Evolutionary conservation across 2,888 invertebrate species (phyloP).

Genomic region (Rotaria macrura): DNA sequence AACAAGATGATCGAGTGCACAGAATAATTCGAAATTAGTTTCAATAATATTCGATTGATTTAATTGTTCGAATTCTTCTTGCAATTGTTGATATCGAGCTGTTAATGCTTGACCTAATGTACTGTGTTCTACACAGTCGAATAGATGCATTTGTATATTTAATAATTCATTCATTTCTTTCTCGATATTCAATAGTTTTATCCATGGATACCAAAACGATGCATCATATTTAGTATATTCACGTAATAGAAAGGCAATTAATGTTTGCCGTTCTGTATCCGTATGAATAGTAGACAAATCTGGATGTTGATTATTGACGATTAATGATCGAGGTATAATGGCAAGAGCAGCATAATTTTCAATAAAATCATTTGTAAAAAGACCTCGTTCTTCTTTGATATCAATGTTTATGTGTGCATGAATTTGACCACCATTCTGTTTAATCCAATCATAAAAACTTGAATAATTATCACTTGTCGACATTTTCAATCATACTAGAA

Average conservation of each 20-base stretch:
- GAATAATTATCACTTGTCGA: background rate
- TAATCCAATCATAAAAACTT: background rate
- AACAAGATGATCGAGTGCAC: background rate
- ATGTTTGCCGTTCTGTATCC: background rate
- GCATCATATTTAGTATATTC: background rate
- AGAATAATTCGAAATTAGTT: background rate
- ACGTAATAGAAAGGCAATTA: background rate
- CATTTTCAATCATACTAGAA: background rate
- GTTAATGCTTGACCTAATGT: background rate
- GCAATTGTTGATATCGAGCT: background rate
- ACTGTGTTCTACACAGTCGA: background rate
- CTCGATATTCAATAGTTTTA: background rate
- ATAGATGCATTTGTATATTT: background rate
- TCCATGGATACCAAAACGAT: background rate
- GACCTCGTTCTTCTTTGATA: background rate
- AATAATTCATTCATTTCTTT: background rate
- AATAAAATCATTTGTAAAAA: background rate
- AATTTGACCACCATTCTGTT: background rate
- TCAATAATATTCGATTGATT: background rate
- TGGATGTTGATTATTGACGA: background rate
- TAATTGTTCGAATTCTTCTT: background rate
- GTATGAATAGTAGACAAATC: background rate
- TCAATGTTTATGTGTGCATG: background rate
- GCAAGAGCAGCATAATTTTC: background rate
- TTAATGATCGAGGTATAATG: background rate